A percentile compares a stretch with the other conserved stretches of the same genome.
These are phyloP conservation scores for Hoplostethus mediterraneus DNA, from an alignment of 2,797 vertebrate genomes.

Conservation along the genomic window DNA sequence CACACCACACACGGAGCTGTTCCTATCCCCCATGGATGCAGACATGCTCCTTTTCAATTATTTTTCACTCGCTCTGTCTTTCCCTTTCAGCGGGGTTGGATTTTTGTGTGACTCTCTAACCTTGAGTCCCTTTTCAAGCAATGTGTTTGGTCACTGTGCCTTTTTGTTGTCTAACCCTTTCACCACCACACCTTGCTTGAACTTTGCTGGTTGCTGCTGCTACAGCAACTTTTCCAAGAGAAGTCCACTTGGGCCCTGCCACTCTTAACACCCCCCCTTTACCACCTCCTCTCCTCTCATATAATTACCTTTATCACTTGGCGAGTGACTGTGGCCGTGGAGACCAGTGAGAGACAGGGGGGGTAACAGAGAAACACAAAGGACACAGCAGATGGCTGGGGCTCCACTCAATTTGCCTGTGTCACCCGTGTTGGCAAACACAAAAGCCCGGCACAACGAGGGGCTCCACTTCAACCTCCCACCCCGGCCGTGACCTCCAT, in stretches of 20 bases:
- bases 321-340: not conserved
- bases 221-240: slow-evolving; percentile 38
- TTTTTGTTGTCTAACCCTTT: slow-evolving; percentile 28
- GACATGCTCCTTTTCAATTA: slow-evolving; percentile 61
- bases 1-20: slow-evolving; percentile 59
- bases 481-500: slow-evolving; percentile 60
- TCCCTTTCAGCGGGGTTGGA: slow-evolving; percentile 23
- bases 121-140: slow-evolving; percentile 41
- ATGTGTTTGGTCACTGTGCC: slow-evolving; percentile 25
- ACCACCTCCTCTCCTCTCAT: not conserved
- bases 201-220: slow-evolving; percentile 9
- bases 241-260: slow-evolving; percentile 43
- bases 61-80: slow-evolving; percentile 53
- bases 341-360: slow-evolving; percentile 39
- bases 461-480: slow-evolving; percentile 63
- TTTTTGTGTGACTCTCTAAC: slow-evolving; percentile 47
- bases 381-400: slow-evolving; percentile 75
- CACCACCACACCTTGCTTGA: slow-evolving; percentile 38
- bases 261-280: slow-evolving; percentile 12
- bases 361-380: slow-evolving; percentile 68
- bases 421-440: slow-evolving; percentile 63
- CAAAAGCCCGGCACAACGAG: slow-evolving; percentile 58
- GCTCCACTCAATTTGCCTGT: slow-evolving; percentile 69
- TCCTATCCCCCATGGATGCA: slow-evolving; percentile 46
- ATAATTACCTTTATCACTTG: slow-evolving; percentile 5